These are phyloP conservation scores for Microcebus ravelobensis DNA, from an alignment of 2,113 vertebrate species.

Conservation along the genomic window DNA sequence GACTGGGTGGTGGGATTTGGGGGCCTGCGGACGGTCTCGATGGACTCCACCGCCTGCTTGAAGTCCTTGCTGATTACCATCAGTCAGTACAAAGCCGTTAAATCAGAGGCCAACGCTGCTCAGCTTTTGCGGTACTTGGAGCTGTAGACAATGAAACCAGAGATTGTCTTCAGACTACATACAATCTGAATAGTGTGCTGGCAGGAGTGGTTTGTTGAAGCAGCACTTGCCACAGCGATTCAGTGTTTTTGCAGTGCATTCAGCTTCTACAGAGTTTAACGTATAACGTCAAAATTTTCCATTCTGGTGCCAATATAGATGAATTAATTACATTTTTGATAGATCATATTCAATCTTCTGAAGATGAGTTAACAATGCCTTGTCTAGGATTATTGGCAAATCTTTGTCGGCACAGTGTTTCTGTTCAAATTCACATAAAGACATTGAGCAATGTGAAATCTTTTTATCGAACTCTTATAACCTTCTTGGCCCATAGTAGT, in stretches of 20 bases:
- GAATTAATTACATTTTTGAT: constrained; percentile 93
- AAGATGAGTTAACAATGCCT: constrained; percentile 92
- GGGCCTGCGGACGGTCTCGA: constrained; percentile 5
- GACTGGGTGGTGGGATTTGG: fast-evolving
- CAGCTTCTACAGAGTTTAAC: constrained; percentile 95
- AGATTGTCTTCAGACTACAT: constrained; percentile 91
- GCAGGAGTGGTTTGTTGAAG: constrained; percentile 91
- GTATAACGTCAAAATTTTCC: constrained; percentile 90
- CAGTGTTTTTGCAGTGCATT: constrained; percentile 93
- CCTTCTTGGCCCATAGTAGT: constrained; percentile 95
- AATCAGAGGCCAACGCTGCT: constrained; percentile 84
- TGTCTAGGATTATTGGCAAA: constrained; percentile 97
- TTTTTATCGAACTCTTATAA: constrained; percentile 95
- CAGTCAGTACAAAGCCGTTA: constrained; percentile 89
- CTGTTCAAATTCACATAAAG: constrained; percentile 93
- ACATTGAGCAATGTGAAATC: constrained; percentile 93
- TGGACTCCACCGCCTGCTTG: constrained; percentile 91
- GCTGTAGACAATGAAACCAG: constrained; percentile 89
- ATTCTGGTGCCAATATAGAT: constrained; percentile 88
- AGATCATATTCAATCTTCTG: constrained; percentile 90
- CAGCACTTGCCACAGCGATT: constrained; percentile 87
- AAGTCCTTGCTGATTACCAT: constrained; percentile 92
- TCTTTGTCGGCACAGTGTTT: constrained; percentile 93
- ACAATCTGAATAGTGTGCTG: constrained; percentile 90
- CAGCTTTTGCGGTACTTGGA: constrained; percentile 89